These are phyloP conservation scores for Tribolium freemani DNA, from an alignment of 2,888 invertebrate genomes.

Conservation along the genomic window DNA sequence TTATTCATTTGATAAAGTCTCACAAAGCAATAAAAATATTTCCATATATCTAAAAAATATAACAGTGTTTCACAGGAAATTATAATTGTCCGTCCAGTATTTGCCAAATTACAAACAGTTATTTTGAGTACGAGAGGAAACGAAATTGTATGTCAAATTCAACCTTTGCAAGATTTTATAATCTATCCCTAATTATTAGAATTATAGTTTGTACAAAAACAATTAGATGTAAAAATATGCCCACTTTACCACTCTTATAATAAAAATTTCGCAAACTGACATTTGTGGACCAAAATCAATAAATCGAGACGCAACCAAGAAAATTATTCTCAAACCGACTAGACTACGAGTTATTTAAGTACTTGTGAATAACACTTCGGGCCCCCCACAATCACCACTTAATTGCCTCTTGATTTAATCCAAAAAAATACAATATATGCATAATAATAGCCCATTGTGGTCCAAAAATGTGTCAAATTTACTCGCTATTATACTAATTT, in stretches of 20 bases:
- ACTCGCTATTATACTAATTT: neutral
- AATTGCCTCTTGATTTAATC: too few species aligned
- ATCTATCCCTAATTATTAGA: slow-evolving; percentile 18
- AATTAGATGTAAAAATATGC: slow-evolving; percentile 34
- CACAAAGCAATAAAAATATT: slow-evolving; percentile 31
- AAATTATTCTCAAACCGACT: neutral
- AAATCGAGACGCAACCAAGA: neutral
- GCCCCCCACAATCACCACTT: neutral
- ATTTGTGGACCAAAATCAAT: slow-evolving; percentile 24
- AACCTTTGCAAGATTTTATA: slow-evolving; percentile 20
- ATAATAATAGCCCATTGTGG: too few species aligned
- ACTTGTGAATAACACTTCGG: neutral
- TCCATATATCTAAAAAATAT: slow-evolving; percentile 16
- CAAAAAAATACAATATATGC: too few species aligned
- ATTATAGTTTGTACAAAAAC: slow-evolving; percentile 37
- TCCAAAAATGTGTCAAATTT: neutral
- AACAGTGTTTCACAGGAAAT: slow-evolving; percentile 8
- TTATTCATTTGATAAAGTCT: slow-evolving; percentile 33
- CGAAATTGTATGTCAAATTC: slow-evolving; percentile 18
- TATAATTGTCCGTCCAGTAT: too few species aligned
- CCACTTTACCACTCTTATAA: slow-evolving; percentile 33
- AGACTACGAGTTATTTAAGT: neutral
- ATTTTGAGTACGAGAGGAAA: neutral
- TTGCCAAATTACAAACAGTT: neutral
- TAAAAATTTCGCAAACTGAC: slow-evolving; percentile 23